A percentile compares a stretch with the other conserved stretches of the same genome.
phyloP scores from a whole-genome alignment of 2,113 vertebrate genomes.

The Thomomys bottae region DNA sequence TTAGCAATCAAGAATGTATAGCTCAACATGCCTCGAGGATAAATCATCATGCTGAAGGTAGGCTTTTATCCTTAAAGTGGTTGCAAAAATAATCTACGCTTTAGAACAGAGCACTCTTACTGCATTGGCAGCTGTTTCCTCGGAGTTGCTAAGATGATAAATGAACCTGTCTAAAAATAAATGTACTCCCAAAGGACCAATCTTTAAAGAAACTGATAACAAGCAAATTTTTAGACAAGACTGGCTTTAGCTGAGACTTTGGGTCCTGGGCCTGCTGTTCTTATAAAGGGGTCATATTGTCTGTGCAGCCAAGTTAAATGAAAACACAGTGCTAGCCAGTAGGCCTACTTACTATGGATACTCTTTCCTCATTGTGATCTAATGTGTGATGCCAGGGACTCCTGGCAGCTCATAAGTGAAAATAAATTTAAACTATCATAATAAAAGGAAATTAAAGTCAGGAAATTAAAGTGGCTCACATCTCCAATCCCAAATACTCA shows the following conservation, averaged over 20 bases:
- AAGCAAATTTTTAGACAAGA: conserved; percentile 47
- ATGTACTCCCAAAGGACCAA: neutral
- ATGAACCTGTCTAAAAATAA: conserved; percentile 75
- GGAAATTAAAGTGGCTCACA: neutral
- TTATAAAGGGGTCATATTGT: neutral
- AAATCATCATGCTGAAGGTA: conserved; percentile 19
- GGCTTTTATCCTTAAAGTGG: conserved; percentile 36
- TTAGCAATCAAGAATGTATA: conserved; percentile 15
- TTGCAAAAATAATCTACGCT: neutral
- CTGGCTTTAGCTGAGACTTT: neutral
- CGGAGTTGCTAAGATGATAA: conserved; percentile 65
- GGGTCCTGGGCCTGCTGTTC: neutral
- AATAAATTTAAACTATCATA: conserved; percentile 1
- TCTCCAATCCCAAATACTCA: too few species aligned
- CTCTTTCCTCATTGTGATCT: neutral
- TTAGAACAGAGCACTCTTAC: conserved; percentile 48
- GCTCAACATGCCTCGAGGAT: neutral
- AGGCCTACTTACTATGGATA: too few species aligned
- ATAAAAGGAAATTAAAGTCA: conserved; percentile 21
- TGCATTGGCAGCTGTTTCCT: conserved; percentile 62
- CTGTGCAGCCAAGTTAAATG: neutral
- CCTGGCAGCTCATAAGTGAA: neutral
- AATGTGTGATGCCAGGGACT: neutral
- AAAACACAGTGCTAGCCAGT: neutral
- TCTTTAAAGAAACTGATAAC: conserved; percentile 41